Percentiles rank a stretch among this genome's conserved stretches.
Evolutionary conservation across 2,113 vertebrate genomes (phyloP).

Genomic region (Mungos mungo): DNA sequence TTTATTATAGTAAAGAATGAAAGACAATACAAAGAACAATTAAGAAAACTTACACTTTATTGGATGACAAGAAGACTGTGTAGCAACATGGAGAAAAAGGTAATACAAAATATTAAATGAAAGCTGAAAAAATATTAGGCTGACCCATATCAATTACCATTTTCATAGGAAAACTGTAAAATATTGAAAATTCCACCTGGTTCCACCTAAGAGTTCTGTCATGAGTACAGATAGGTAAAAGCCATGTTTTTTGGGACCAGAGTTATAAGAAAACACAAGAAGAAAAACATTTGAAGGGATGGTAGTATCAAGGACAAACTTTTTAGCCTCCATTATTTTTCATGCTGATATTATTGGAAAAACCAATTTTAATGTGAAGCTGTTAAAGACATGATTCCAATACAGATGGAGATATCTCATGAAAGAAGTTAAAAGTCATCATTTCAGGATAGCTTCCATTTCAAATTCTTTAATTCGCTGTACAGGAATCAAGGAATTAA

Average conservation of each 20-base stretch:
- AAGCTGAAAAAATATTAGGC: not conserved
- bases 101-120: not conserved
- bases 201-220: not conserved
- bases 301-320: not conserved
- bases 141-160: not conserved
- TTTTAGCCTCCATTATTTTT: not conserved
- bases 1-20: not conserved
- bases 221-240: not conserved
- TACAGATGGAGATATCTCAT: not conserved
- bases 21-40: not conserved
- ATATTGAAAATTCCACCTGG: not conserved
- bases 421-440: not conserved
- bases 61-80: not conserved
- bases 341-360: not conserved
- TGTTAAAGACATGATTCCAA: not conserved
- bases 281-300: not conserved
- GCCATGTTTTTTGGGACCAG: not conserved
- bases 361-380: slow-evolving; percentile 26
- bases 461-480: not conserved
- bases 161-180: slow-evolving; percentile 35
- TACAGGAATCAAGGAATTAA: not conserved
- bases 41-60: not conserved
- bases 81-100: not conserved
- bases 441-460: not conserved
- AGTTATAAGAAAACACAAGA: not conserved